Evolutionary conservation across 2,797 vertebrate genomes (phyloP).

Genomic region (Petrocephalus sullivani): DNA sequence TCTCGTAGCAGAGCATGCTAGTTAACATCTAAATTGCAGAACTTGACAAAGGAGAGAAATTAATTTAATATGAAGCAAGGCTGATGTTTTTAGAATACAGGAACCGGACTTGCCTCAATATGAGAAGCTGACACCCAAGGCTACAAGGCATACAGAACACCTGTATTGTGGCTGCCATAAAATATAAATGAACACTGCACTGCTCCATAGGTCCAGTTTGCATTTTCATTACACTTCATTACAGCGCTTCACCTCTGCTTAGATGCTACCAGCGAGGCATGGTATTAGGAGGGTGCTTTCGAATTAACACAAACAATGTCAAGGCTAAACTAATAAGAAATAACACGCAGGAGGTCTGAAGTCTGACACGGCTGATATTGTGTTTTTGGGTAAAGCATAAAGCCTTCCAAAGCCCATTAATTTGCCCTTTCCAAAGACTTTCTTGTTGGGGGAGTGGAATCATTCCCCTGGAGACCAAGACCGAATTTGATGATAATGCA

Average conservation of each 20-base stretch:
- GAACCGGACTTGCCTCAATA: not conserved
- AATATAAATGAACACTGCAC: not conserved
- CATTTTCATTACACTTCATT: not conserved
- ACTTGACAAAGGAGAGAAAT: not conserved
- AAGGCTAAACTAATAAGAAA: slow-evolving; percentile 46
- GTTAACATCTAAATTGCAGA: not conserved
- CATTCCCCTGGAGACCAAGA: slow-evolving; percentile 27
- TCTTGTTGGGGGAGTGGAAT: slow-evolving; percentile 32
- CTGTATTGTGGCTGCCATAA: not conserved
- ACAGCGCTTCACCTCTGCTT: not conserved
- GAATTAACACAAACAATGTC: slow-evolving; percentile 37
- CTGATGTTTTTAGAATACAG: not conserved
- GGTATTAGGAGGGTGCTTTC: not conserved
- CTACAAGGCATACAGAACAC: not conserved
- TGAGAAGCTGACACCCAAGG: not conserved
- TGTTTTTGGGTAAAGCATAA: slow-evolving; percentile 50
- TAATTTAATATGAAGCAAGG: not conserved
- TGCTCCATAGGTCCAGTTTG: not conserved
- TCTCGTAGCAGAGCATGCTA: not conserved
- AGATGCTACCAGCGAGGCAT: not conserved
- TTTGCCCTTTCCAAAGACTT: slow-evolving; percentile 32
- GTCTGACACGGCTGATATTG: slow-evolving; percentile 49
- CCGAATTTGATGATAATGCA: slow-evolving; percentile 30
- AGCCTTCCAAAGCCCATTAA: slow-evolving; percentile 49
- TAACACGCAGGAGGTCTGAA: slow-evolving; percentile 39